Evolutionary conservation across 2,888 invertebrate species (phyloP).

Genomic region (Phalera bucephala): DNA sequence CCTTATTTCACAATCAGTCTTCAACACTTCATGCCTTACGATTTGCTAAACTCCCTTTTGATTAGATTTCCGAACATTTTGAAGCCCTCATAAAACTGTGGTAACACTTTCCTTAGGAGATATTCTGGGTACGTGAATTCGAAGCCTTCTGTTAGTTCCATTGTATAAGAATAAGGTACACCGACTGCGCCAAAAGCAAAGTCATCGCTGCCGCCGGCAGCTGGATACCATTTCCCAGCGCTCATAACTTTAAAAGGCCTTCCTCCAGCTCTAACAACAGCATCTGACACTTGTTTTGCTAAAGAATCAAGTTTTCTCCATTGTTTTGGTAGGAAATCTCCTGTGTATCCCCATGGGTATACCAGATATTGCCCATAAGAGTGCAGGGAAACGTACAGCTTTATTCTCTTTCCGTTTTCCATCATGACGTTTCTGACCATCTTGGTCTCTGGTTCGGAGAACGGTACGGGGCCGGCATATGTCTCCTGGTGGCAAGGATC

Average conservation of each 20-base stretch:
- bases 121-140: slow-evolving; percentile 87
- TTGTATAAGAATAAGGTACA: slow-evolving; percentile 82
- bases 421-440: slow-evolving; percentile 81
- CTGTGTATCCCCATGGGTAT: slow-evolving; percentile 86
- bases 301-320: slow-evolving; percentile 70
- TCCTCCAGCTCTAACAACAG: slow-evolving; percentile 69
- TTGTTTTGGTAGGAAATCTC: slow-evolving; percentile 66
- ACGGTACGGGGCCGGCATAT: slow-evolving; percentile 82
- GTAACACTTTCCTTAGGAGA: slow-evolving; percentile 46
- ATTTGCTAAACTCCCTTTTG: slow-evolving; percentile 46
- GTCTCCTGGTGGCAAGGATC: slow-evolving; percentile 83
- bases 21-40: slow-evolving; percentile 3
- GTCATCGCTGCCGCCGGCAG: slow-evolving; percentile 85
- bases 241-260: slow-evolving; percentile 69
- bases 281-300: slow-evolving; percentile 61
- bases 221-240: slow-evolving; percentile 82
- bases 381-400: slow-evolving; percentile 87
- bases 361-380: slow-evolving; percentile 86
- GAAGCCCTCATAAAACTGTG: slow-evolving; percentile 69
- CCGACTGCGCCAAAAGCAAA: slow-evolving; percentile 81
- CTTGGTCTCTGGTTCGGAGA: slow-evolving; percentile 85
- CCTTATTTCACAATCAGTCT: slow-evolving; percentile 25
- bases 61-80: slow-evolving; percentile 55
- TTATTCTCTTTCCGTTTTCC: slow-evolving; percentile 70
- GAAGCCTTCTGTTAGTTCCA: slow-evolving; percentile 82